These are phyloP conservation scores for Drosophila santomea DNA, from an alignment of 1,140 invertebrate species.

Conservation along the genomic window DNA sequence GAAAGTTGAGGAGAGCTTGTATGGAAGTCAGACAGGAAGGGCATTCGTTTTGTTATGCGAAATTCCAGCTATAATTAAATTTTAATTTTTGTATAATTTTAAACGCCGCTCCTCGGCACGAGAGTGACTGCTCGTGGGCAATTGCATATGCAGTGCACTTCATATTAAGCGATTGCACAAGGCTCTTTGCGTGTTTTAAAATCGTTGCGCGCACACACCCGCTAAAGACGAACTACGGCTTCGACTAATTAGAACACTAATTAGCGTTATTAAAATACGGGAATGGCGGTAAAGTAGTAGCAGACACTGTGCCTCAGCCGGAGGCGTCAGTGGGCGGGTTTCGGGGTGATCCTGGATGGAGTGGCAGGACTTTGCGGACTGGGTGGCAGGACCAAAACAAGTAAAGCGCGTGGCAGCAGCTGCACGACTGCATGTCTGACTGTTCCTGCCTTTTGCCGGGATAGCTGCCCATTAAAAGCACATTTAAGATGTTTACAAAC, in stretches of 20 bases:
- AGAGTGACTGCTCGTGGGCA: conserved; percentile 20
- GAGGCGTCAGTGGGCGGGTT: background rate
- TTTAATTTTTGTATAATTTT: conserved; percentile 73
- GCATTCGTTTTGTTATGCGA: conserved; percentile 70
- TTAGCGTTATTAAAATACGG: conserved; percentile 81
- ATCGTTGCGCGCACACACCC: conserved; percentile 48
- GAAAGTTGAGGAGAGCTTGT: background rate
- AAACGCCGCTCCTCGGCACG: conserved; percentile 50
- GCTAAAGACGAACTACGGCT: conserved; percentile 54
- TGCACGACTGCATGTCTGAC: conserved; percentile 25
- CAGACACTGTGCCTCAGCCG: conserved; percentile 23
- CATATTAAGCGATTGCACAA: conserved; percentile 49
- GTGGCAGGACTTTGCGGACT: background rate
- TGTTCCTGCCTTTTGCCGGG: conserved; percentile 31
- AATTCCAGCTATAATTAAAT: conserved; percentile 65
- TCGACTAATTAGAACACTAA: conserved; percentile 80
- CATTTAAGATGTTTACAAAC: conserved; percentile 84
- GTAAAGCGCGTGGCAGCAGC: conserved; percentile 43
- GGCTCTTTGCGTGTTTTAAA: conserved; percentile 60
- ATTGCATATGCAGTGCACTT: conserved; percentile 51
- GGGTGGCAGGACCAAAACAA: background rate
- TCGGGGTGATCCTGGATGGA: background rate
- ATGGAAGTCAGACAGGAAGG: conserved; percentile 14
- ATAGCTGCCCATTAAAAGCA: conserved; percentile 80
- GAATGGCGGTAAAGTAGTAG: conserved; percentile 39